These are phyloP conservation scores for Cuniculus paca DNA, from an alignment of 2,797 vertebrate species.

Conservation along the genomic window DNA sequence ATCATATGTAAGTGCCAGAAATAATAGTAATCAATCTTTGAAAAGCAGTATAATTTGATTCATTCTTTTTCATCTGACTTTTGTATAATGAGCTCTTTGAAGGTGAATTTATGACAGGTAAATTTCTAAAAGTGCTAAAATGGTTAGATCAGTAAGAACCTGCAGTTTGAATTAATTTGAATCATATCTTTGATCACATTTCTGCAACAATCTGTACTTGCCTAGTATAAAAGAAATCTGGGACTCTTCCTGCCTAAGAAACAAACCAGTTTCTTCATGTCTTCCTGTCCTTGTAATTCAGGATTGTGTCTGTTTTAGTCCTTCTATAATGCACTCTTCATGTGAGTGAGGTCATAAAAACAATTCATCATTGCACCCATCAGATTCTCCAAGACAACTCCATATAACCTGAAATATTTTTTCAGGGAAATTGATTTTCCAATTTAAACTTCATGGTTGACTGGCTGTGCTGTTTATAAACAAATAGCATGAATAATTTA, in stretches of 20 bases:
- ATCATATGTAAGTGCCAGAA: background rate
- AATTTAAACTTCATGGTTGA: slow-evolving; percentile 75
- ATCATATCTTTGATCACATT: slow-evolving; percentile 50
- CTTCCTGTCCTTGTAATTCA: slow-evolving; percentile 65
- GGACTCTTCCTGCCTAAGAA: slow-evolving; percentile 1
- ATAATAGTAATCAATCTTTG: background rate
- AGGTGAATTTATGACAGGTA: slow-evolving; percentile 47
- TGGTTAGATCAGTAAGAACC: slow-evolving; percentile 25
- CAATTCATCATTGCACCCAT: slow-evolving; percentile 73
- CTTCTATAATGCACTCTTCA: slow-evolving; percentile 68
- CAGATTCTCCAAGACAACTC: slow-evolving; percentile 81
- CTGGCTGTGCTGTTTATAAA: slow-evolving; percentile 72
- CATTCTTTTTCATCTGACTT: slow-evolving; percentile 39
- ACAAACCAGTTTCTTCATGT: slow-evolving; percentile 26
- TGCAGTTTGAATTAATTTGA: slow-evolving; percentile 38
- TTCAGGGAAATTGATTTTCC: slow-evolving; percentile 75
- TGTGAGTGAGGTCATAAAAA: slow-evolving; percentile 73
- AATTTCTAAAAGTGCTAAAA: slow-evolving; percentile 53
- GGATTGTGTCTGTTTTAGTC: slow-evolving; percentile 29
- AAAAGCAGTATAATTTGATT: background rate
- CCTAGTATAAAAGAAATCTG: background rate
- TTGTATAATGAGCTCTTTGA: slow-evolving; percentile 40
- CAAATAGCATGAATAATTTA: slow-evolving; percentile 77
- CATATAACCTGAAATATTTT: slow-evolving; percentile 71
- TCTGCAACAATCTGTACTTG: background rate